These are phyloP conservation scores for Piezodorus guildinii DNA, from an alignment of 1,140 invertebrate genomes.

Conservation along the genomic window DNA sequence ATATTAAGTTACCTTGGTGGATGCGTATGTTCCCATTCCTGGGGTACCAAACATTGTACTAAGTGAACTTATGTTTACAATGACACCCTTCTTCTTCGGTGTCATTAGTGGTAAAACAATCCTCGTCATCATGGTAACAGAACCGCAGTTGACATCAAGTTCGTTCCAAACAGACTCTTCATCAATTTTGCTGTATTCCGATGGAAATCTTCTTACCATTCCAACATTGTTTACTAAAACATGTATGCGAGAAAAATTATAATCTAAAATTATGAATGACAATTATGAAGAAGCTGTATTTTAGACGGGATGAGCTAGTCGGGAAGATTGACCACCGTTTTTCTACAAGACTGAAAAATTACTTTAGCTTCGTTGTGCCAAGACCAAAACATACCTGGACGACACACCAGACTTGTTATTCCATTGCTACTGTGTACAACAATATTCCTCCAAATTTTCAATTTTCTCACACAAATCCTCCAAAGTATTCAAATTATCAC, in stretches of 20 bases:
- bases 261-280: neutral
- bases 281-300: too few relatives aligned
- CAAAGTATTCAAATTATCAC: too few relatives aligned
- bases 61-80: constrained; percentile 1
- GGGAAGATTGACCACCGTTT: too few relatives aligned
- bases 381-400: too few relatives aligned
- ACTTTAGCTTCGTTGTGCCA: too few relatives aligned
- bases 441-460: too few relatives aligned
- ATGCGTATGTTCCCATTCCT: neutral
- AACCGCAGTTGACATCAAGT: neutral
- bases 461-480: too few relatives aligned
- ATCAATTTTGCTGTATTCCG: neutral
- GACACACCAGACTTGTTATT: too few relatives aligned
- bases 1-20: constrained; percentile 3
- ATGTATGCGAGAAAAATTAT: neutral
- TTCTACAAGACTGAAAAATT: too few relatives aligned
- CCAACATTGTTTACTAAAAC: constrained; percentile 4
- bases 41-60: neutral
- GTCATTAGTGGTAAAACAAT: neutral
- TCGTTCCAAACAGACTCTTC: neutral
- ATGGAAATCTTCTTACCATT: neutral
- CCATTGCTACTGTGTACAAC: too few relatives aligned
- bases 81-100: neutral
- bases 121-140: neutral
- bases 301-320: too few relatives aligned